These are phyloP conservation scores for Cryptotis parvus DNA, from an alignment of 2,113 vertebrate species.

Conservation along the genomic window DNA sequence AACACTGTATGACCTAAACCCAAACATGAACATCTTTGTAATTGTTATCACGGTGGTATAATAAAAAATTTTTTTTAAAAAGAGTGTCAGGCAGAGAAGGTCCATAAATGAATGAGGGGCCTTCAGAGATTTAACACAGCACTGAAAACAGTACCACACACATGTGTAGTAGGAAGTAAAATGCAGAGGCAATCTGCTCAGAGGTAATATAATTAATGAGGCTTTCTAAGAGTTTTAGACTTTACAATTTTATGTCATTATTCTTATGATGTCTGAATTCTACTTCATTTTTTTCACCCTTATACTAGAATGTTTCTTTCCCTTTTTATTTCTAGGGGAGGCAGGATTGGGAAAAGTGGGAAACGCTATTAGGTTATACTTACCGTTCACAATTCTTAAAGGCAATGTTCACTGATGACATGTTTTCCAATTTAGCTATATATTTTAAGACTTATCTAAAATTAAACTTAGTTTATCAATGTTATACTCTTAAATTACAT, in stretches of 20 bases:
- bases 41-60: too few relatives aligned
- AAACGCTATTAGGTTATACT: neutral
- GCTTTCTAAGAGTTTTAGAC: neutral
- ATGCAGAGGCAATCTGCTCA: neutral
- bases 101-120: neutral
- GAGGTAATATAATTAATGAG: neutral
- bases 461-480: constrained; percentile 13
- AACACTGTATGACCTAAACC: too few relatives aligned
- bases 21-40: too few relatives aligned
- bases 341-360: neutral
- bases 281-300: neutral
- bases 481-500: neutral
- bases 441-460: constrained; percentile 44
- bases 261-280: neutral
- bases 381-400: constrained; percentile 40
- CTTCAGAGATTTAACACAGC: neutral
- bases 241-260: neutral
- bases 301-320: neutral
- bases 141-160: neutral
- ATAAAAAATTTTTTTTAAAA: too few relatives aligned
- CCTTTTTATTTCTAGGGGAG: neutral
- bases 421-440: constrained; percentile 28
- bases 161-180: neutral
- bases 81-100: neutral
- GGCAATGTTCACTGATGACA: neutral